Base-by-base conservation (phyloP, 2,797 vertebrate species). In the Cynodonichthys magdalenae region DNA sequence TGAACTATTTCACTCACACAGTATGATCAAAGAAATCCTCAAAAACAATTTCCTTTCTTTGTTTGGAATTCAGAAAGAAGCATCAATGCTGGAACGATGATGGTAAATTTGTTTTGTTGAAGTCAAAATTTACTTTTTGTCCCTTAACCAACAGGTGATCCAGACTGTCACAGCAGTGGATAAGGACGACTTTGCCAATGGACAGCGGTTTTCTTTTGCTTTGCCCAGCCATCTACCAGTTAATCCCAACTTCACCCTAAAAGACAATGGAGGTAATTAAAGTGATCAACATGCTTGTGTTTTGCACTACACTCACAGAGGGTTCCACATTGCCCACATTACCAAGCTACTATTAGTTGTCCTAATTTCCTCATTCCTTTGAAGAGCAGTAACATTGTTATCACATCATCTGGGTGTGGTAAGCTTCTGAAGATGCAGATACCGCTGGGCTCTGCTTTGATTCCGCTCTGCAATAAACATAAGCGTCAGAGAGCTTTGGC, bases 241-340 rank as follows among this genome's bases (percentile, higher is more conserved):
- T 79, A 99, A 99, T 87, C 97, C 96, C 82, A 99, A 99, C 92
- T 99, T 99, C 89, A 97, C 97, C 58, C 86, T 99, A 61, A 96
- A 95, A 91, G 96, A 99, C 90, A 99, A 99, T 73, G 95, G 96
- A 97, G 97, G 97, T 99, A 96, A 93, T 90, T 76, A 76, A 50
- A 69, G 51, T 17, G 47, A 71, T 83, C 75, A 19, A 75, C 77
- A 31, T 82, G 57, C 77, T 87, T 88, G 81, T 87, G 80, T 55
- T 71, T 60, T 17, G 19, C 18, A 0, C 45, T 29, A 15, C 11
- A 66, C 68, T 78, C 62, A 1, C 15, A 1, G 64, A 70, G 11
- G 18, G 44, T 17, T 55, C 51, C 57, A 58, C 63, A 17, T 51
- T 20, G 58, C 66, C 69, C 64, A 48, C 53, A 20, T 48, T 71